Percentiles rank a stretch among this genome's conserved stretches.
phyloP scores from a whole-genome alignment of 2,113 vertebrate species.

The Actenoides hombroni region DNA sequence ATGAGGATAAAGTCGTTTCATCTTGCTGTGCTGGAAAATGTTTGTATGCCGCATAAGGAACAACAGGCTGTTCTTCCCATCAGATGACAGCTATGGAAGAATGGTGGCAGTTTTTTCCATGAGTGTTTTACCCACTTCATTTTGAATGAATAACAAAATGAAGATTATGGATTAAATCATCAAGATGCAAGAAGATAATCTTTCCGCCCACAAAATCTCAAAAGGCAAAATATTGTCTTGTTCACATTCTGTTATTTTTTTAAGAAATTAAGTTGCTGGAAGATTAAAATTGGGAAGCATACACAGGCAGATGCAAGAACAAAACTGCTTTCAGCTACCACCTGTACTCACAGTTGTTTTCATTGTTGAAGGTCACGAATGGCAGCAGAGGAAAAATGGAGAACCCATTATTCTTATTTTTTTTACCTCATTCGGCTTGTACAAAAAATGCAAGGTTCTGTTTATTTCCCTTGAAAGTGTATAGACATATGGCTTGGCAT shows the following conservation, averaged over 20 bases:
- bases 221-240: background rate
- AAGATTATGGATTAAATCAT: background rate
- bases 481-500: background rate
- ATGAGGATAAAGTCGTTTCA: background rate
- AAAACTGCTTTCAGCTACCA: constrained; percentile 20
- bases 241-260: background rate
- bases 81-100: background rate
- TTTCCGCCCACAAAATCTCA: background rate
- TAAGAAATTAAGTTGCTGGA: background rate
- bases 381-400: background rate
- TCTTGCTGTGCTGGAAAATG: background rate
- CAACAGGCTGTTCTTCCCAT: background rate
- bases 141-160: background rate
- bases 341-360: constrained; percentile 1
- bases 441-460: background rate
- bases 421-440: background rate
- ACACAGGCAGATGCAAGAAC: background rate
- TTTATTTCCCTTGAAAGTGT: background rate
- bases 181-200: background rate
- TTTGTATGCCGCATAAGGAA: background rate
- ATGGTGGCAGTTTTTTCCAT: background rate
- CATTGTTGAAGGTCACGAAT: background rate
- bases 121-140: background rate
- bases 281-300: constrained; percentile 39
- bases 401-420: background rate